Evolutionary conservation across 2,113 vertebrate species (phyloP).

Genomic region (Pedionomus torquatus): DNA sequence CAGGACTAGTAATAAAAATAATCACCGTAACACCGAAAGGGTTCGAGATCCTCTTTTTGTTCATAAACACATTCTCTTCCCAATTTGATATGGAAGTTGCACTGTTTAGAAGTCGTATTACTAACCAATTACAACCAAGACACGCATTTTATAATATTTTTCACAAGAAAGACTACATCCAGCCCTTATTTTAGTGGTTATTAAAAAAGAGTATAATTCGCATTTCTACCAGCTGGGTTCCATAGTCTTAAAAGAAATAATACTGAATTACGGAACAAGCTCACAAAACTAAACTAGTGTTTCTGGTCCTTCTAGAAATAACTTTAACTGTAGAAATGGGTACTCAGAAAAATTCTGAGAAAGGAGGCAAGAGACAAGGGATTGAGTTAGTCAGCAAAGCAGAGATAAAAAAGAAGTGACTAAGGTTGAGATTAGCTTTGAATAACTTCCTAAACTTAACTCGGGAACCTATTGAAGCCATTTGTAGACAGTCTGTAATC

Average conservation of each 20-base stretch:
- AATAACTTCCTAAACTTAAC: conserved; percentile 7
- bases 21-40: not conserved
- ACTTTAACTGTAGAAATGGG: not conserved
- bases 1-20: not conserved
- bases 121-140: not conserved
- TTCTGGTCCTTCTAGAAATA: not conserved
- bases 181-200: not conserved
- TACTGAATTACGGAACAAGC: not conserved
- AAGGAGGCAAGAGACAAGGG: not conserved
- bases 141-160: not conserved
- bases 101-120: not conserved
- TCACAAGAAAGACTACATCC: not conserved
- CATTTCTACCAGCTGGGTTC: not conserved
- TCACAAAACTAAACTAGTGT: not conserved
- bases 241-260: not conserved
- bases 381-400: not conserved
- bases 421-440: not conserved
- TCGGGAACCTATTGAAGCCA: not conserved
- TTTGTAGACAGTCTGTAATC: not conserved
- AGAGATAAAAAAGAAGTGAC: not conserved
- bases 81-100: not conserved
- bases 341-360: not conserved
- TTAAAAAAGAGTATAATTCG: not conserved
- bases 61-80: not conserved
- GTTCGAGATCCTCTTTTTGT: not conserved